Evolutionary conservation across 2,113 vertebrate genomes (phyloP), one percentile per base, ranked within the genome.

Genomic region (Cheirogaleus medius): DNA sequence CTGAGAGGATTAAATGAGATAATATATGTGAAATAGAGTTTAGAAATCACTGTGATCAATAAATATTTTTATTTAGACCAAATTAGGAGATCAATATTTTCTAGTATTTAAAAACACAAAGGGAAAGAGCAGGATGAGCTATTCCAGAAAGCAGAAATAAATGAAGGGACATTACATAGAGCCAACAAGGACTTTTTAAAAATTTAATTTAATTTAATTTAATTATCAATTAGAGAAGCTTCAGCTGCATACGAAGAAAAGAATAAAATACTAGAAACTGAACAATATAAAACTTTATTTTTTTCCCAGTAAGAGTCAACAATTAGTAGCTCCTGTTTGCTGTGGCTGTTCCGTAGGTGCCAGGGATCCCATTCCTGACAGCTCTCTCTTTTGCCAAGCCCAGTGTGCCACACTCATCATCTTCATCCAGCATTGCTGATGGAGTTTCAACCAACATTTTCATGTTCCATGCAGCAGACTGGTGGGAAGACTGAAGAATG

Each of bases 361-460:
- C 27, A 9, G 37, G 2, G 8, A 8, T 10, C 42, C 17, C 0
- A 0, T 11, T 37, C 23, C 8, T 11, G 15, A 34, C 5, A n/a
- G 0, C 34, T 1, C 6, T 7, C 2, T 32, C 7, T 25, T 34
- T 39, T n/a, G 8, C 58, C 56, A 56, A 37, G 32, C 13, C 17
- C 3, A 2, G 13, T 4, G 4, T 21, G 18, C 13, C 2, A 7
- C 4, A 54, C 64, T 23, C 4, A 49, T 63, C 11, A 39, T 42
- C 60, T 49, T 69, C 49, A 34, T 42, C 39, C 52, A 71, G 20
- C 32, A 29, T 2, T 27, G 2, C 9, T 44, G 3, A 8, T 39
- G 63, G 47, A 47, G 56, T 8, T n/a, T 58, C 39, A 49, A 4
- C 4, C n/a, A 17, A 0, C 25, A 60, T 39, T 27, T 47, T 44